Evolutionary conservation across 2,888 invertebrate genomes (phyloP), one percentile per base, ranked within the genome.

Genomic region (Brachypalpus laphriformis): DNA sequence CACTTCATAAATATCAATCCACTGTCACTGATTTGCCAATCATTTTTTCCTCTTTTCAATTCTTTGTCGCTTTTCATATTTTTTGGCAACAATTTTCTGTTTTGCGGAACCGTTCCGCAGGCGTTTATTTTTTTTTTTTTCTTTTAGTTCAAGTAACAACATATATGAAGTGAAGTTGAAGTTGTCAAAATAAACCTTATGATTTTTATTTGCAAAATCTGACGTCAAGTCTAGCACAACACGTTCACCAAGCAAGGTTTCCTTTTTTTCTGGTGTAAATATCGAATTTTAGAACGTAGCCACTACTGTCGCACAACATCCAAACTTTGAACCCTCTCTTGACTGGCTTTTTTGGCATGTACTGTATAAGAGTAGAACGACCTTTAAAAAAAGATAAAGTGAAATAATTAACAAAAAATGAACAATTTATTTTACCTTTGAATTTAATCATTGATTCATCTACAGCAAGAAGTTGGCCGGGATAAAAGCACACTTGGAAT

Each of bases 361-460:
- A 31, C 63, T 65, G 31, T 28, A 47, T 31, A 9, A 63, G 63
- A 31, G 47, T 63, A 45, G 47, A 63, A 63, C 16, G 63, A 47
- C 47, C 61, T 61, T 22, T 7, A 28, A 63, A 45, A 28, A 65
- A 14, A 65, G 9, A 49, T 31, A 22, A 61, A 25, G 22, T 61
- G n/a, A 22, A 42, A 57, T 37, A 59, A n/a, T n/a, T n/a, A n/a
- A 61, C 11, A 31, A 9, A 65, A 22, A 7, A 47, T 18, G n/a
- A n/a, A n/a, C 25, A 25, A 63, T 31, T 34, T 28, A 45, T n/a
- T 63, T 47, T 28, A 65, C 47, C 31, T 65, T 65, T 65, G 63
- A 65, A 65, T 47, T 65, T 45, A 28, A 47, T 65, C 63, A 65
- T 65, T 14, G 28, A 65, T 65, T 65, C 63, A 47, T 65, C 63